Conservation (phyloP, 2,797 vertebrate species). For the Cyclopterus lumpus region DNA sequence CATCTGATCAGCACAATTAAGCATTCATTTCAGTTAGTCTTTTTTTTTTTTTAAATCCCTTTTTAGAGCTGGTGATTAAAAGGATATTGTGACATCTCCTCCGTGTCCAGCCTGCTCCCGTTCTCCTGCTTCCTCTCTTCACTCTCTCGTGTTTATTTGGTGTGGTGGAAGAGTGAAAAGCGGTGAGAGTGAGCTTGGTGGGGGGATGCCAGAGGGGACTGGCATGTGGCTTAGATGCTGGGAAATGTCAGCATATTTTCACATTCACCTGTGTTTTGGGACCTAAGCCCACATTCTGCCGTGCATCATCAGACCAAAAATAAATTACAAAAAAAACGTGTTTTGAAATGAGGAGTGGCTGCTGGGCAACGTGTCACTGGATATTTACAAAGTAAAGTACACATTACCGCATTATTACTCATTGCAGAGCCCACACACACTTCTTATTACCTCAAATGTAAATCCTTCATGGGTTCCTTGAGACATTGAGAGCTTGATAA, state of each 20-base stretch:
- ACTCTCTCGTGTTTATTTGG: slow-evolving; percentile 61
- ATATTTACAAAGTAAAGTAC: slow-evolving; percentile 32
- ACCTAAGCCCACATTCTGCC: slow-evolving; percentile 18
- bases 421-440: slow-evolving; percentile 14
- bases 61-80: slow-evolving; percentile 60
- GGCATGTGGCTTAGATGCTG: slow-evolving; percentile 52
- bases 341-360: slow-evolving; percentile 21
- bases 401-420: slow-evolving; percentile 22
- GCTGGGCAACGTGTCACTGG: slow-evolving; percentile 36
- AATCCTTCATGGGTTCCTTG: slow-evolving; percentile 52
- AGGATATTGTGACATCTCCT: slow-evolving; percentile 36
- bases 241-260: slow-evolving; percentile 57
- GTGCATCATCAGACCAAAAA: slow-evolving; percentile 20
- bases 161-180: slow-evolving; percentile 50
- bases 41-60: slow-evolving; percentile 45
- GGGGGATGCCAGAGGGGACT: slow-evolving; percentile 64
- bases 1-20: slow-evolving; percentile 5
- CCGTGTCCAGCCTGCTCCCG: slow-evolving; percentile 12
- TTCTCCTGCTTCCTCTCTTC: slow-evolving; percentile 31
- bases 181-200: slow-evolving; percentile 41
- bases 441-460: slow-evolving; percentile 26
- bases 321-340: slow-evolving; percentile 18
- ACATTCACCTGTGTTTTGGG: slow-evolving; percentile 56
- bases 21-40: background rate
- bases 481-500: slow-evolving; percentile 62